Percentiles rank a stretch among this genome's conserved stretches.
These are phyloP conservation scores for Cryptotermes secundus DNA, from an alignment of 1,140 invertebrate species.

Conservation along the genomic window DNA sequence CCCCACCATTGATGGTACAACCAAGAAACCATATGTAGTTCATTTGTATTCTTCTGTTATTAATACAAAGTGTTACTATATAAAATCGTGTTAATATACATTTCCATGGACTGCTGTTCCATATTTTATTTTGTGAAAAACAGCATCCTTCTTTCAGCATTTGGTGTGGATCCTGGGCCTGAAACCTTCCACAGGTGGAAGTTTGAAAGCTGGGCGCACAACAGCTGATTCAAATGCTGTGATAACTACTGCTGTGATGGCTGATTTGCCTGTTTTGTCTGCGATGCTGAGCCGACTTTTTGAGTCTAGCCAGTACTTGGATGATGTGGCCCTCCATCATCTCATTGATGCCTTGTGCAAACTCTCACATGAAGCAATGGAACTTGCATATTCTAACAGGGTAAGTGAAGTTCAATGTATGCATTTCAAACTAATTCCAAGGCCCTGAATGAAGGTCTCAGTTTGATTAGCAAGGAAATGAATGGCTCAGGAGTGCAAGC, in stretches of 20 bases:
- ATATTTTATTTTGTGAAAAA: too few relatives aligned
- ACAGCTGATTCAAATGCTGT: slow-evolving; percentile 83
- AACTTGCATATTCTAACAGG: slow-evolving; percentile 91
- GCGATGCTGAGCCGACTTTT: slow-evolving; percentile 91
- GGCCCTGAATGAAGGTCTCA: too few relatives aligned
- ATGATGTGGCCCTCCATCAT: slow-evolving; percentile 94
- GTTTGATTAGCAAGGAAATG: too few relatives aligned
- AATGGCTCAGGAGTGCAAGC: too few relatives aligned
- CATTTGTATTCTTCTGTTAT: too few relatives aligned
- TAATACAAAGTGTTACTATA: too few relatives aligned
- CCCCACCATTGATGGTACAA: too few relatives aligned
- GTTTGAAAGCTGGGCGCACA: slow-evolving; percentile 73
- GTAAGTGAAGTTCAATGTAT: slow-evolving; percentile 51
- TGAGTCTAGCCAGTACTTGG: slow-evolving; percentile 90
- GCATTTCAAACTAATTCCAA: not conserved
- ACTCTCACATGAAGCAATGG: slow-evolving; percentile 95
- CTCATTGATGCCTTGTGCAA: slow-evolving; percentile 96
- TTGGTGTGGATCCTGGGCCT: slow-evolving; percentile 97
- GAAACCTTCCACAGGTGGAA: slow-evolving; percentile 90
- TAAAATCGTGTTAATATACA: too few relatives aligned
- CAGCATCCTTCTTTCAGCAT: slow-evolving; percentile 60
- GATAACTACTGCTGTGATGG: slow-evolving; percentile 93
- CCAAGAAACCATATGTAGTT: too few relatives aligned
- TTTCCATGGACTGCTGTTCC: too few relatives aligned
- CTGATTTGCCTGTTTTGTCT: slow-evolving; percentile 89